Evolutionary conservation across 2,888 invertebrate species (phyloP), one percentile per base, ranked within the genome.

Genomic region (Trichopria drosophilae): DNA sequence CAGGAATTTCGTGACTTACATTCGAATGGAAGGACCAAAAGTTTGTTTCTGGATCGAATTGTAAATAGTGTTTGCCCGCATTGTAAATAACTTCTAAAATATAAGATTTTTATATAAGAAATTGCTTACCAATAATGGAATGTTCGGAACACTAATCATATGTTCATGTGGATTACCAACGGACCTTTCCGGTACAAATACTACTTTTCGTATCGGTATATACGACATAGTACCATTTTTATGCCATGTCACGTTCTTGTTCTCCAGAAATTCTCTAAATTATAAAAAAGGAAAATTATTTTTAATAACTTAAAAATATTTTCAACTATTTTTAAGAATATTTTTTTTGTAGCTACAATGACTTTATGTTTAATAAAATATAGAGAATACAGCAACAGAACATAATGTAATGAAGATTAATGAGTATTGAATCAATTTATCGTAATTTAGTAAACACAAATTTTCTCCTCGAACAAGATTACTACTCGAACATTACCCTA

Each of bases 41-140:
- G 55, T 51, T 51, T 32, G 42, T 48, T 46, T 39, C 48, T 51
- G 51, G 51, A 51, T 48, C 49, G 42, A 48, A 29, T 48, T 32
- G 49, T 49, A 49, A 55, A 51, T 55, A 39, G 28, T 45, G 51
- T 55, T 51, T 51, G 6, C 24, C 19, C 20, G 24, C 36, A 19
- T 36, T 36, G 36, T 22, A n/a, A n/a, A n/a, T n/a, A n/a, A n/a
- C n/a, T n/a, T n/a, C n/a, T n/a, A n/a, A n/a, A n/a, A n/a, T n/a
- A n/a, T n/a, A n/a, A n/a, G n/a, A n/a, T n/a, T n/a, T n/a, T n/a
- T n/a, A n/a, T n/a, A n/a, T n/a, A n/a, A n/a, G n/a, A n/a, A n/a
- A n/a, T n/a, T n/a, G n/a, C 84, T 83, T 79, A 84, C 90, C 74
- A 88, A 65, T 59, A 87, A 77, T 0, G 89, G 86, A 59, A 89